Percentiles rank a stretch among this genome's conserved stretches.
Evolutionary conservation across 2,113 vertebrate species (phyloP).

Genomic region (Notarius quadriscutis): DNA sequence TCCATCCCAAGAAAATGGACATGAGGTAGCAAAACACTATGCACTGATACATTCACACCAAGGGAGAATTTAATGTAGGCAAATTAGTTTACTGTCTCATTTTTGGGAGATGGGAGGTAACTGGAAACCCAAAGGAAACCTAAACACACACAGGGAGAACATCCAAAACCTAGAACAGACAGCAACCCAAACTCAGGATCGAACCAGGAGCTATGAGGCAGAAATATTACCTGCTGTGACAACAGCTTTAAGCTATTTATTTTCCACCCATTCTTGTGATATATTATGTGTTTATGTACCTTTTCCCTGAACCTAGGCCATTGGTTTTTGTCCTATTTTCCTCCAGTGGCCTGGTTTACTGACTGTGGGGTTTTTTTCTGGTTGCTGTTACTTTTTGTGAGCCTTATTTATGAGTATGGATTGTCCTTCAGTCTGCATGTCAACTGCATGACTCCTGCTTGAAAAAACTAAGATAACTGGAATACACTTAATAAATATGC

Average conservation of each 20-base stretch:
- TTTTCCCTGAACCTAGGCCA: background rate
- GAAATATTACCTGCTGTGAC: background rate
- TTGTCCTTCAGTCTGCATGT: background rate
- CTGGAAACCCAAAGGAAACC: background rate
- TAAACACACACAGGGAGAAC: background rate
- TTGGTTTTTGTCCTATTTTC: background rate
- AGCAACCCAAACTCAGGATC: background rate
- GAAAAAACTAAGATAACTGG: background rate
- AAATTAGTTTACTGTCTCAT: background rate
- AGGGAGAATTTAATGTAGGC: background rate
- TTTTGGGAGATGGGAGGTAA: background rate
- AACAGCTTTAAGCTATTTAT: background rate
- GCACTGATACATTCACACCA: background rate
- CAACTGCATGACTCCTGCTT: background rate
- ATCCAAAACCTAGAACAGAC: background rate
- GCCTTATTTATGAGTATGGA: slow-evolving; percentile 1
- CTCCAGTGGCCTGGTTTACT: slow-evolving; percentile 3
- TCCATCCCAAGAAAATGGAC: background rate
- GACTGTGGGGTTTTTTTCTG: background rate
- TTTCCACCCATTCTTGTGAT: background rate
- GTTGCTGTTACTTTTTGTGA: background rate
- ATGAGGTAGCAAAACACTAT: background rate
- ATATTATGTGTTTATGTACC: background rate
- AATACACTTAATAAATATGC: background rate
- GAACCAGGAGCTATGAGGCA: background rate